Percentiles rank a stretch among this genome's conserved stretches.
These are phyloP conservation scores for Zaprionus kolodkinae DNA, from an alignment of 1,140 invertebrate genomes.

Conservation along the genomic window DNA sequence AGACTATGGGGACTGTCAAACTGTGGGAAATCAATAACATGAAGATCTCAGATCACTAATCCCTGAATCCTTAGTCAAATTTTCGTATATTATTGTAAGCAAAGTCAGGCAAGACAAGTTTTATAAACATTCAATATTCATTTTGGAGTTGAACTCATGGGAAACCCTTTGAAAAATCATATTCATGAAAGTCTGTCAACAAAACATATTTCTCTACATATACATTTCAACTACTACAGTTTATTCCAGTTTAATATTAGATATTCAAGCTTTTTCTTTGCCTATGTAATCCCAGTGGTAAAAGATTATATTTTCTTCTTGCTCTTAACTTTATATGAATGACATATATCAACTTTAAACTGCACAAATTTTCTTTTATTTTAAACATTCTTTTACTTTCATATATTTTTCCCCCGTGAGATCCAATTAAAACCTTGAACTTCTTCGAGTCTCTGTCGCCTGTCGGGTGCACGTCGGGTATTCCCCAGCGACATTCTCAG, in stretches of 20 bases:
- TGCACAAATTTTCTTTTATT: background rate
- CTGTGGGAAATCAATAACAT: background rate
- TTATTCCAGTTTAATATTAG: no score
- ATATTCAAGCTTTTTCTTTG: no score
- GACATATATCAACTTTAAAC: background rate
- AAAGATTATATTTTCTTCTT: background rate
- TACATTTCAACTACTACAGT: no score
- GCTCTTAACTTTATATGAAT: no score
- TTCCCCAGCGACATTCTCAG: constrained; percentile 59
- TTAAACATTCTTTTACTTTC: background rate
- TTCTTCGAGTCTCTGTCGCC: no score
- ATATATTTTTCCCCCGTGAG: background rate
- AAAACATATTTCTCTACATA: background rate
- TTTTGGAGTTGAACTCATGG: background rate
- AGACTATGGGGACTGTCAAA: background rate
- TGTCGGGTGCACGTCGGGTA: constrained; percentile 40
- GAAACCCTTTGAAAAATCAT: background rate
- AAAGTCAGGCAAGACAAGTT: background rate
- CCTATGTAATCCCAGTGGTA: no score
- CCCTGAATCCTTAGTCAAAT: no score
- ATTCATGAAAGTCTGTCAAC: background rate
- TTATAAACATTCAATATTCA: background rate
- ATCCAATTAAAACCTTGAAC: constrained; percentile 40
- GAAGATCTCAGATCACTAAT: no score
- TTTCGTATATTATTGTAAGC: no score